These are phyloP conservation scores for Ctenoplectra terminalis DNA, from an alignment of 1,140 invertebrate species.

Conservation along the genomic window DNA sequence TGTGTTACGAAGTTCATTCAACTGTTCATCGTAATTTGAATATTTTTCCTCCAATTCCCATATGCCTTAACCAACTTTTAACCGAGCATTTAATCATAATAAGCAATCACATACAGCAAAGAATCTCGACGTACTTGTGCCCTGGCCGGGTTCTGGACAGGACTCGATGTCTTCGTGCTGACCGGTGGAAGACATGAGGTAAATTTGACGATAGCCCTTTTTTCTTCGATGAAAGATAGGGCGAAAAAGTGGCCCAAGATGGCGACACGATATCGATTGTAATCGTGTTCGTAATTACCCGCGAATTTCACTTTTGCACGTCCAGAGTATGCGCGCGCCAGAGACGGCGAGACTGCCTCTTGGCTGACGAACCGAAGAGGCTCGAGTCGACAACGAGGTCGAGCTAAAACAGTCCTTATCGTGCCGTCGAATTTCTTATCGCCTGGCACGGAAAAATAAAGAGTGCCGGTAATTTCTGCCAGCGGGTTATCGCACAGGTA, in stretches of 20 bases:
- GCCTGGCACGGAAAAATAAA: conserved; percentile 6
- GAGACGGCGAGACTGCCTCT: conserved; percentile 30
- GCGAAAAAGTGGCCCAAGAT: conserved; percentile 40
- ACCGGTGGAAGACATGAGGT: conserved; percentile 25
- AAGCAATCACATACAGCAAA: conserved; percentile 37
- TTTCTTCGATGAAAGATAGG: background rate
- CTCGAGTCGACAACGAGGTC: conserved; percentile 42
- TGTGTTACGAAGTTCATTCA: conserved; percentile 9
- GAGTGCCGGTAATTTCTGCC: conserved; percentile 48
- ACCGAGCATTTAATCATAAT: too few species aligned
- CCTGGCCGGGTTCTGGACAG: conserved; percentile 27
- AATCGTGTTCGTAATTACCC: conserved; percentile 48
- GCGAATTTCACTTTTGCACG: conserved; percentile 70
- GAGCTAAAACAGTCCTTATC: conserved; percentile 48
- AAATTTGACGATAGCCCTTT: background rate
- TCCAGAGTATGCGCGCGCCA: background rate
- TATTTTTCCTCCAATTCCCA: too few species aligned
- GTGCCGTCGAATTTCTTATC: conserved; percentile 62
- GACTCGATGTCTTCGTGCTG: conserved; percentile 44
- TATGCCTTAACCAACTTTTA: too few species aligned
- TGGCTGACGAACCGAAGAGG: background rate
- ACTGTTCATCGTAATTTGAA: background rate
- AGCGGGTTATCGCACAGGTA: conserved; percentile 43
- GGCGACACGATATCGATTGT: conserved; percentile 46
- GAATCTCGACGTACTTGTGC: background rate